These are phyloP conservation scores for Penaeus indicus DNA, from an alignment of 1,140 invertebrate genomes.

Conservation along the genomic window DNA sequence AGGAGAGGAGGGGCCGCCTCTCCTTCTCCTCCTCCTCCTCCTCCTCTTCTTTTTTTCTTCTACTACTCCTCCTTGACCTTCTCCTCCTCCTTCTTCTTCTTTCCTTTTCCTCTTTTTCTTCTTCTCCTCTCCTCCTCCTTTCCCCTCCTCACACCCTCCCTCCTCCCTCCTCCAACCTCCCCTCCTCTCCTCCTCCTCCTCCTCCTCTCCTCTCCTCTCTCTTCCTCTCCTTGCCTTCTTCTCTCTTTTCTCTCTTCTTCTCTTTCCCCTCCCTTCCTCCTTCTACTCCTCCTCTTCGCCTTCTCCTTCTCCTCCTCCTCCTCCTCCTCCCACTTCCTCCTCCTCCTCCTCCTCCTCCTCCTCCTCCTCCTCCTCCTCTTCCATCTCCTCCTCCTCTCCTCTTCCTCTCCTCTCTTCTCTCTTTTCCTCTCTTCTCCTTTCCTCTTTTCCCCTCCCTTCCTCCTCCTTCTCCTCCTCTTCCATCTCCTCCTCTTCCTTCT, in stretches of 20 bases:
- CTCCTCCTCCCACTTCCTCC: slow-evolving; percentile 2
- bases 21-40: slow-evolving; percentile 1
- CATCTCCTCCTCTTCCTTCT: not conserved
- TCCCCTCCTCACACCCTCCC: not conserved
- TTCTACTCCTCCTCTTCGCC: not conserved
- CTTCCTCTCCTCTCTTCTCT: not conserved
- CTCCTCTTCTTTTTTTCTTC: slow-evolving; percentile 23
- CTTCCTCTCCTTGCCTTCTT: not conserved
- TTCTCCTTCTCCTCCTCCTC: not conserved
- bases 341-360: slow-evolving; percentile 14
- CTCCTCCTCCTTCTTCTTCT: slow-evolving; percentile 3
- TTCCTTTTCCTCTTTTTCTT: not conserved
- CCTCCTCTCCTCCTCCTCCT: not conserved
- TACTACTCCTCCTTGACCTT: slow-evolving; percentile 24
- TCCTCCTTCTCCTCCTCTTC: not conserved
- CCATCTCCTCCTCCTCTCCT: not conserved
- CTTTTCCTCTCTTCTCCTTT: not conserved
- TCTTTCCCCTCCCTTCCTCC: not conserved
- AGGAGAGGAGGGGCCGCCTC: not conserved
- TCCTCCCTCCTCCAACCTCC: not conserved
- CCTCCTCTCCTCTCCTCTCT: not conserved
- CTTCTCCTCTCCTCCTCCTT: not conserved
- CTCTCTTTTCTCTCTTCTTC: not conserved
- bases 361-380: not conserved
- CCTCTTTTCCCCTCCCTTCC: not conserved